These are phyloP conservation scores for Pituophis catenifer DNA, from an alignment of 2,113 vertebrate genomes.

Conservation along the genomic window DNA sequence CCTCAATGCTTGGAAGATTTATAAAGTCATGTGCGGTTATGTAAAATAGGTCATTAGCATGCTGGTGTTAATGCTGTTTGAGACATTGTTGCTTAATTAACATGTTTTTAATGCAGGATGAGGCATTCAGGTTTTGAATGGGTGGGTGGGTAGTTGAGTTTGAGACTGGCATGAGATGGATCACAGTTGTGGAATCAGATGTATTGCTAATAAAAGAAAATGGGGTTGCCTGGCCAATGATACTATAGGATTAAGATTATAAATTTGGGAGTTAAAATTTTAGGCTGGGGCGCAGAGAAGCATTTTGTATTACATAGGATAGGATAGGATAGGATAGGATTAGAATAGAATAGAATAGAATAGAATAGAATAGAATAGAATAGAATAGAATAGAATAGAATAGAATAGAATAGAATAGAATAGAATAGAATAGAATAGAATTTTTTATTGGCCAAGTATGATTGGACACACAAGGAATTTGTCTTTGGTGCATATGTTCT, in stretches of 20 bases:
- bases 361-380: too few species aligned
- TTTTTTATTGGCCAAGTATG: too few species aligned
- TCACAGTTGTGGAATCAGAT: neutral
- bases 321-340: too few species aligned
- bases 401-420: too few species aligned
- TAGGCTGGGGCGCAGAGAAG: neutral
- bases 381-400: too few species aligned
- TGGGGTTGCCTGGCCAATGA: neutral
- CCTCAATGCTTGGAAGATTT: too few species aligned
- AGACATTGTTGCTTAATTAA: neutral
- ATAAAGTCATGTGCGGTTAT: neutral
- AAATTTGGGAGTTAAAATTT: neutral
- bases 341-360: too few species aligned
- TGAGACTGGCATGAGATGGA: neutral
- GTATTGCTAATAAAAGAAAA: neutral
- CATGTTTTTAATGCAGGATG: neutral
- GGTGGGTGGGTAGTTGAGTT: neutral
- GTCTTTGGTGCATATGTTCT: too few species aligned
- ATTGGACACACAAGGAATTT: too few species aligned
- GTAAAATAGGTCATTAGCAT: neutral
- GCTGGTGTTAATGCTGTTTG: neutral
- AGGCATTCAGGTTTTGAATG: neutral
- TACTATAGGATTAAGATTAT: neutral
- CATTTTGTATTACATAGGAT: neutral
- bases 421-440: too few species aligned